These are phyloP conservation scores for Agraylea sexmaculata DNA, from an alignment of 1,140 invertebrate species.

Conservation along the genomic window DNA sequence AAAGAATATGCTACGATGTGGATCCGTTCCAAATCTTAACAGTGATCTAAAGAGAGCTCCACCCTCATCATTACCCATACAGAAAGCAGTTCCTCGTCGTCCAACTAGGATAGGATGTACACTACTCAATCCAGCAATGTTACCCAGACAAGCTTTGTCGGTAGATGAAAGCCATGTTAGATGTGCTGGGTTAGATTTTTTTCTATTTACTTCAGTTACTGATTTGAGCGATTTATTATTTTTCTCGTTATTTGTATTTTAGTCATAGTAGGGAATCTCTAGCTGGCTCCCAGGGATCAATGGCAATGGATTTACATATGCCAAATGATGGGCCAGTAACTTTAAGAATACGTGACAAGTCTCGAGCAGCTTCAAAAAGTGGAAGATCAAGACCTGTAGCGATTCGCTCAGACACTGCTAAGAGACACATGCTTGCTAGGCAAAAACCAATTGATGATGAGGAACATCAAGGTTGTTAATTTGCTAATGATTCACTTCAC, in stretches of 20 bases:
- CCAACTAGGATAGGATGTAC: slow-evolving; percentile 42
- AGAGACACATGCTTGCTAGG: slow-evolving; percentile 58
- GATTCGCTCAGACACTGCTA: slow-evolving; percentile 50
- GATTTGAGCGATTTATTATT: no score
- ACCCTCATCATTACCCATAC: slow-evolving; percentile 24
- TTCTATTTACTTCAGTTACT: slow-evolving; percentile 24
- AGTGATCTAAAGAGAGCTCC: slow-evolving; percentile 26
- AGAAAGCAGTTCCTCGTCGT: slow-evolving; percentile 29
- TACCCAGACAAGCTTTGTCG: slow-evolving; percentile 51
- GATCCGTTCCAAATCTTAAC: slow-evolving; percentile 32
- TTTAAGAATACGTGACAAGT: slow-evolving; percentile 49
- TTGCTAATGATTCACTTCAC: neutral
- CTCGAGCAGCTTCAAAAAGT: slow-evolving; percentile 3
- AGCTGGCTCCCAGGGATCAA: slow-evolving; percentile 52
- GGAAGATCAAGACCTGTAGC: slow-evolving; percentile 20
- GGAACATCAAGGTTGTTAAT: slow-evolving; percentile 17
- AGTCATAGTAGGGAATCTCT: slow-evolving; percentile 39
- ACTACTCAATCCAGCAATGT: slow-evolving; percentile 37
- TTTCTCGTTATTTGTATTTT: no score
- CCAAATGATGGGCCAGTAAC: slow-evolving; percentile 53
- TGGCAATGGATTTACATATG: slow-evolving; percentile 61
- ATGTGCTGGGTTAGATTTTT: slow-evolving; percentile 19
- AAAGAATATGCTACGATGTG: slow-evolving; percentile 28
- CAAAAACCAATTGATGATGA: slow-evolving; percentile 60
- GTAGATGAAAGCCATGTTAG: slow-evolving; percentile 47